Percentiles rank a stretch among this genome's conserved stretches.
Conservation (phyloP, 2,113 vertebrate genomes). For the Elaphurus davidianus region DNA sequence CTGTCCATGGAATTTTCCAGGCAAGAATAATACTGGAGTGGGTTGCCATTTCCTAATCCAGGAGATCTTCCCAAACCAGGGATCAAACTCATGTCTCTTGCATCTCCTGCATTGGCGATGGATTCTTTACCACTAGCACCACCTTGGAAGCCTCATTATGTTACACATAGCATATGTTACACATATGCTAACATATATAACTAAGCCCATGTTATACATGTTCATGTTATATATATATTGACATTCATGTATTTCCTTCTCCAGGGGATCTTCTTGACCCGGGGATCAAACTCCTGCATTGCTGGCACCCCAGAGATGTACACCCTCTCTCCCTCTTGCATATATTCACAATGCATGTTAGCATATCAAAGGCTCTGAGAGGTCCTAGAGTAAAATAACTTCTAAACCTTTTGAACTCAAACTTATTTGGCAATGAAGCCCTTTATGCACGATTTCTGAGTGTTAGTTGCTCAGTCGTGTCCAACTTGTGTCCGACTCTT, state of each 20-base stretch:
- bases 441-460: not conserved
- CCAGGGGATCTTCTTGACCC: not conserved
- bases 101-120: not conserved
- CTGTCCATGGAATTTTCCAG: not conserved
- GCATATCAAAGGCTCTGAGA: not conserved
- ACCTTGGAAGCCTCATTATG: not conserved
- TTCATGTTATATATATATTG: not conserved
- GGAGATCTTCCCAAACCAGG: not conserved
- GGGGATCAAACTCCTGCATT: not conserved
- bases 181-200: not conserved
- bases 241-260: not conserved
- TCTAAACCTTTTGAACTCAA: not conserved
- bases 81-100: accelerated
- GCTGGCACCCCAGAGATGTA: not conserved
- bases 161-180: not conserved
- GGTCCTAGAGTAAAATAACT: not conserved
- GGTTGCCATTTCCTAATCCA: not conserved
- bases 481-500: not conserved
- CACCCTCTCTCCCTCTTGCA: not conserved
- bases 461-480: not conserved
- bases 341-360: not conserved
- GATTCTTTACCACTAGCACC: not conserved
- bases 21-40: not conserved
- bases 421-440: not conserved
- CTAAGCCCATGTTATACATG: not conserved